Conservation (phyloP, 2,797 vertebrate genomes). For the Staurois parvus region DNA sequence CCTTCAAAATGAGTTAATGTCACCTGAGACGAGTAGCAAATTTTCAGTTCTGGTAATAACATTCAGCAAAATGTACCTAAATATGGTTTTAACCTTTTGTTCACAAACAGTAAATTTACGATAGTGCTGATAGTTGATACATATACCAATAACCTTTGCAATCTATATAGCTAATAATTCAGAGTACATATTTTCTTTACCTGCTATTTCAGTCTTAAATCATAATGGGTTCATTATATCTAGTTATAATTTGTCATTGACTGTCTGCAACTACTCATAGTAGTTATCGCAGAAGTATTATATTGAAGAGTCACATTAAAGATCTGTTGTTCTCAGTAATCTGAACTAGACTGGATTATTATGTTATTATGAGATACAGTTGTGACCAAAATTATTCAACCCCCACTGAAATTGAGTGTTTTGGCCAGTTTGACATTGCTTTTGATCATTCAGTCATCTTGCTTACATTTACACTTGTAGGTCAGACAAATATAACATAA, state of each 20-base stretch:
- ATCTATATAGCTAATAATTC: not conserved
- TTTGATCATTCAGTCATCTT: no score
- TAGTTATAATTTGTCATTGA: not conserved
- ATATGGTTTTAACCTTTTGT: constrained; percentile 16
- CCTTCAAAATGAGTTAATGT: constrained; percentile 60
- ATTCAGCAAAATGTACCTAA: not conserved
- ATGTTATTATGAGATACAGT: no score
- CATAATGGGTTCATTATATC: not conserved
- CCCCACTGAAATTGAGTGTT: no score
- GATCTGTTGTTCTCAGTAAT: not conserved
- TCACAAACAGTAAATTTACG: not conserved
- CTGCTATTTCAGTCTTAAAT: not conserved
- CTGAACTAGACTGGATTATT: not conserved
- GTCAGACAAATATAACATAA: no score
- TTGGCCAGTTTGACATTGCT: no score
- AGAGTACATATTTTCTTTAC: not conserved
- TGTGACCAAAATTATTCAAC: no score
- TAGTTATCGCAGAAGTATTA: not conserved
- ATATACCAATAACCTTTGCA: not conserved
- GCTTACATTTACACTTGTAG: no score
- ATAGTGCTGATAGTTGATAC: not conserved
- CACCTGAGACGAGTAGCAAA: constrained; percentile 40
- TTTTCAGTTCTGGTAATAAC: constrained; percentile 40
- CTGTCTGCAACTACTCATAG: not conserved
- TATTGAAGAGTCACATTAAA: not conserved